Evolutionary conservation across 2,797 vertebrate species (phyloP).

Genomic region (Poecile montanus): DNA sequence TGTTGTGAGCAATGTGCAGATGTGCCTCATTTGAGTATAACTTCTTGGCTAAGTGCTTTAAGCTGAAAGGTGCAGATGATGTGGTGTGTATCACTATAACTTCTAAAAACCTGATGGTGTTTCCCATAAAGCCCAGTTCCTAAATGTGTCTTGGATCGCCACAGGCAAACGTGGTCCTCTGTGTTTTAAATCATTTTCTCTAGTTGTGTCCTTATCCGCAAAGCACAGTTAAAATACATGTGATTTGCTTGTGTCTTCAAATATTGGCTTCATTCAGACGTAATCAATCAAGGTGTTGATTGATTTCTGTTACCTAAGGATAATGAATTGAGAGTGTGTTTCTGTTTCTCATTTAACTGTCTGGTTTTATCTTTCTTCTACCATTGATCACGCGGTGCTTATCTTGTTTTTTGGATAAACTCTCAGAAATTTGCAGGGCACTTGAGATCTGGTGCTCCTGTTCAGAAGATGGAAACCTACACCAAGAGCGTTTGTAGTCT

Average conservation of each 20-base stretch:
- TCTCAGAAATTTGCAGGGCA: neutral
- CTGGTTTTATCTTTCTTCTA: neutral
- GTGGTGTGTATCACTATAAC: fast-evolving
- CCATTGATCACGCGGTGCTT: neutral
- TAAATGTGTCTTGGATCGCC: neutral
- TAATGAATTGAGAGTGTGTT: neutral
- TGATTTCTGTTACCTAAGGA: neutral
- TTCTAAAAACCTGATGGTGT: neutral
- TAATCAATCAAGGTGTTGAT: neutral
- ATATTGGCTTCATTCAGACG: neutral
- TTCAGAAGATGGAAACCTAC: neutral
- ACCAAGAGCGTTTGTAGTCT: neutral
- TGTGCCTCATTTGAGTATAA: neutral
- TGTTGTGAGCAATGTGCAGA: neutral
- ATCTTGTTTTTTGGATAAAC: neutral
- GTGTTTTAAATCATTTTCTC: neutral
- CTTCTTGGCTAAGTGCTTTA: neutral
- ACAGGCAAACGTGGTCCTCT: neutral
- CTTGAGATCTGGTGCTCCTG: neutral
- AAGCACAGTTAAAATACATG: neutral
- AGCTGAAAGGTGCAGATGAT: neutral
- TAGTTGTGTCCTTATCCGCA: neutral
- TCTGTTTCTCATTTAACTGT: neutral
- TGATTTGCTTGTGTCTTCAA: neutral
- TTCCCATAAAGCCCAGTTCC: neutral